These are phyloP conservation scores for Zaprionus camerounensis DNA, from an alignment of 1,140 invertebrate genomes.

Conservation along the genomic window DNA sequence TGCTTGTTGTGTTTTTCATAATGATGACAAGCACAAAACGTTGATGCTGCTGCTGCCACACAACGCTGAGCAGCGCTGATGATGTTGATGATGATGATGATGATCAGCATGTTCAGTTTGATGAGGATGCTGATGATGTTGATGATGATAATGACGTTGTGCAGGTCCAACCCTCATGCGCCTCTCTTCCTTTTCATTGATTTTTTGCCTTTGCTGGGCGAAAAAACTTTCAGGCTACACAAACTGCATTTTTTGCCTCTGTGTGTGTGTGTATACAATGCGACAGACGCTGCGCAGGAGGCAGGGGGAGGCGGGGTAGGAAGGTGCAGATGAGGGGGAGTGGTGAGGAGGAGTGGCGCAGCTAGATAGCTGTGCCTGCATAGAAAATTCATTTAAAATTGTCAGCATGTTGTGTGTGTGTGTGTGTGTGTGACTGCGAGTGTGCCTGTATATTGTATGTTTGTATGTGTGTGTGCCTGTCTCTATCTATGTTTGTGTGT, in stretches of 20 bases:
- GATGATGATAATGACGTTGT: constrained; percentile 38
- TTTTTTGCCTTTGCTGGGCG: constrained; percentile 44
- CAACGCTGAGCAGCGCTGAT: constrained; percentile 17
- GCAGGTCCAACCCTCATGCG: constrained; percentile 63
- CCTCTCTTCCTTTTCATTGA: constrained; percentile 62
- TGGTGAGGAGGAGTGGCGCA: neutral
- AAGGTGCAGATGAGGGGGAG: too few species aligned
- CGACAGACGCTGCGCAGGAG: constrained; percentile 29
- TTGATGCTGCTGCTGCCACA: constrained; percentile 59
- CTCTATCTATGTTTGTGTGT: neutral
- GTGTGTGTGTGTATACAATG: constrained; percentile 36
- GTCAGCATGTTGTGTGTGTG: constrained; percentile 40
- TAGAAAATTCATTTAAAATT: constrained; percentile 79
- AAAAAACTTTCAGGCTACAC: constrained; percentile 66
- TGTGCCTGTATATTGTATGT: constrained; percentile 20
- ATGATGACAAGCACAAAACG: constrained; percentile 67
- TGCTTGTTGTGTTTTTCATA: constrained; percentile 75
- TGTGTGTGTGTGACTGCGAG: neutral
- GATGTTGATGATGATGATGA: constrained; percentile 34
- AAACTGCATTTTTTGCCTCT: constrained; percentile 75
- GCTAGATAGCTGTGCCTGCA: constrained; percentile 64
- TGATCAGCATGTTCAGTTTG: constrained; percentile 9
- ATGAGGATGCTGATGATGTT: neutral
- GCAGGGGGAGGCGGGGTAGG: neutral
- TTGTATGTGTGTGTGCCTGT: neutral